These are phyloP conservation scores for Drosophila fulvimacula DNA, from an alignment of 2,888 invertebrate genomes.

Conservation along the genomic window DNA sequence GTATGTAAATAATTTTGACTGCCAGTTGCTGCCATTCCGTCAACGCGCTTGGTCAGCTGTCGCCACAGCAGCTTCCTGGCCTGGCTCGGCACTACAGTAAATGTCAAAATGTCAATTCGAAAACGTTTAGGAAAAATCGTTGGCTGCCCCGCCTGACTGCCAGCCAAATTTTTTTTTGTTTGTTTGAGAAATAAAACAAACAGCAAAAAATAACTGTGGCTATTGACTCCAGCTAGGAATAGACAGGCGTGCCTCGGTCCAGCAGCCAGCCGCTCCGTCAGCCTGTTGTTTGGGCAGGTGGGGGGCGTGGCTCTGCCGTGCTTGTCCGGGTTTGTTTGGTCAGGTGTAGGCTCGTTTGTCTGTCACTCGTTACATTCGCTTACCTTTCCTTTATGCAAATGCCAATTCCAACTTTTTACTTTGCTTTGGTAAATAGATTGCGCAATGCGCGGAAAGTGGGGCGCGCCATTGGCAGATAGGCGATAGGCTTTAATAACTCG, in stretches of 20 bases:
- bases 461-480: constrained; percentile 24
- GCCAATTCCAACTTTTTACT: constrained; percentile 28
- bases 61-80: constrained; percentile 67
- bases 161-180: constrained; percentile 59
- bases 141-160: constrained; percentile 32
- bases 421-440: constrained; percentile 35
- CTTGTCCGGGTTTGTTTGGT: constrained; percentile 50
- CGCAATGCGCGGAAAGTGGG: constrained; percentile 47
- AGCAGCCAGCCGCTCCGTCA: constrained; percentile 14
- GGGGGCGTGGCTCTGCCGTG: constrained; percentile 9
- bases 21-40: constrained; percentile 52
- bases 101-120: constrained; percentile 79
- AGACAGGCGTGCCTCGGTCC: constrained; percentile 17
- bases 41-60: constrained; percentile 68
- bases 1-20: constrained; percentile 65
- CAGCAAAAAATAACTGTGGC: constrained; percentile 25
- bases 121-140: constrained; percentile 73
- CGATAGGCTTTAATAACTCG: constrained; percentile 29
- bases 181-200: constrained; percentile 32
- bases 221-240: constrained; percentile 34
- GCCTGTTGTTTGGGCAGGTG: neutral
- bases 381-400: constrained; percentile 76
- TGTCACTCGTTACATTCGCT: constrained; percentile 63
- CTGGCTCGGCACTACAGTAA: constrained; percentile 52
- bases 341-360: constrained; percentile 77